Evolutionary conservation across 2,888 invertebrate species (phyloP).

Genomic region (Hoplodrina ambigua): DNA sequence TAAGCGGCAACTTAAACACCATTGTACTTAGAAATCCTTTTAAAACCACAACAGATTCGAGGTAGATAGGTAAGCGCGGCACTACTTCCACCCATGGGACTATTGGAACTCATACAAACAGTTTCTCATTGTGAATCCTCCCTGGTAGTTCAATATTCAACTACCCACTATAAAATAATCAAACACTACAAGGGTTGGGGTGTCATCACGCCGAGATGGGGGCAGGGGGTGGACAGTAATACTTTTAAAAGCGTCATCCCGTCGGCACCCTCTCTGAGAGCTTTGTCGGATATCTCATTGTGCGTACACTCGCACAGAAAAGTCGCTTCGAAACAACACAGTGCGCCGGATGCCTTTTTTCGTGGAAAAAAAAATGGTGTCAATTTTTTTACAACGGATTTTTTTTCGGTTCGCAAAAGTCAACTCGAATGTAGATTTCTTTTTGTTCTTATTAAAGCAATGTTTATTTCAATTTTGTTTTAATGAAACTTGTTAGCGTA

Average conservation of each 20-base stretch:
- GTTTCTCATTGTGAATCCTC: conserved; percentile 61
- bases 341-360: conserved; percentile 66
- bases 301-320: conserved; percentile 77
- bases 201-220: conserved; percentile 59
- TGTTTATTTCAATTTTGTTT: conserved; percentile 11
- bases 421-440: neutral
- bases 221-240: conserved; percentile 78
- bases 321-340: conserved; percentile 67
- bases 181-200: conserved; percentile 76
- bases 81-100: conserved; percentile 48
- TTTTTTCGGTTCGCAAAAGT: conserved; percentile 12
- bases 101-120: conserved; percentile 67
- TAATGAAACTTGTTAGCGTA: conserved; percentile 4
- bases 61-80: conserved; percentile 7
- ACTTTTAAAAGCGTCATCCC: conserved; percentile 88
- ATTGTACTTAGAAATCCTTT: conserved; percentile 33
- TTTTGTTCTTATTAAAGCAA: neutral
- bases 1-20: neutral
- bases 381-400: conserved; percentile 17
- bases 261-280: conserved; percentile 76
- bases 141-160: conserved; percentile 72
- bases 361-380: conserved; percentile 56
- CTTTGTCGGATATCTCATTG: conserved; percentile 82
- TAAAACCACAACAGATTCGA: conserved; percentile 23
- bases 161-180: conserved; percentile 77